Evolutionary conservation across 2,113 vertebrate species (phyloP).

Genomic region (Haplotaxodon microlepis): DNA sequence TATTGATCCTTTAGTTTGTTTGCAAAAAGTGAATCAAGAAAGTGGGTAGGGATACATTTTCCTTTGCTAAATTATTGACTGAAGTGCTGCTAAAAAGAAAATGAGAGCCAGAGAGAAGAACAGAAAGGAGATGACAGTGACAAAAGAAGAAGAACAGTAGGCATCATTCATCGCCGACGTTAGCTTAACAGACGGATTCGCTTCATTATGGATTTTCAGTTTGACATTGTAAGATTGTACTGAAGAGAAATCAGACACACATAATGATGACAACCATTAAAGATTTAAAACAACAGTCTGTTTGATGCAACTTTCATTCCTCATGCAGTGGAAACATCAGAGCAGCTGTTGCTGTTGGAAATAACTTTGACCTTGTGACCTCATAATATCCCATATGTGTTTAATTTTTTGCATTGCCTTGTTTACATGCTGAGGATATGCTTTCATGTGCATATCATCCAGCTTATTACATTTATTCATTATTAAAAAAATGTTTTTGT

Average conservation of each 20-base stretch:
- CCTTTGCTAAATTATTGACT: conserved; percentile 23
- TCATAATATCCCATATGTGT: background rate
- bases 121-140: background rate
- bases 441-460: background rate
- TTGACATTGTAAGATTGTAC: background rate
- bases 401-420: background rate
- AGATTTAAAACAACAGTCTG: background rate
- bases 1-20: background rate
- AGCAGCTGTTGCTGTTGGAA: background rate
- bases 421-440: background rate
- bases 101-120: background rate
- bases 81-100: background rate
- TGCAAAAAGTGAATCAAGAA: background rate
- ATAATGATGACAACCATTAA: background rate
- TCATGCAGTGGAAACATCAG: background rate
- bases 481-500: background rate
- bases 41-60: background rate
- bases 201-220: background rate
- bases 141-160: conserved; percentile 1
- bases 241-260: background rate
- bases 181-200: background rate
- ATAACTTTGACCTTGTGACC: background rate
- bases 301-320: background rate
- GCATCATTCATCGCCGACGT: background rate
- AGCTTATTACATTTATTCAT: background rate